A percentile compares a stretch with the other conserved stretches of the same genome.
phyloP scores from a whole-genome alignment of 2,888 invertebrate genomes.

The Caenorhabditis sulstoni region DNA sequence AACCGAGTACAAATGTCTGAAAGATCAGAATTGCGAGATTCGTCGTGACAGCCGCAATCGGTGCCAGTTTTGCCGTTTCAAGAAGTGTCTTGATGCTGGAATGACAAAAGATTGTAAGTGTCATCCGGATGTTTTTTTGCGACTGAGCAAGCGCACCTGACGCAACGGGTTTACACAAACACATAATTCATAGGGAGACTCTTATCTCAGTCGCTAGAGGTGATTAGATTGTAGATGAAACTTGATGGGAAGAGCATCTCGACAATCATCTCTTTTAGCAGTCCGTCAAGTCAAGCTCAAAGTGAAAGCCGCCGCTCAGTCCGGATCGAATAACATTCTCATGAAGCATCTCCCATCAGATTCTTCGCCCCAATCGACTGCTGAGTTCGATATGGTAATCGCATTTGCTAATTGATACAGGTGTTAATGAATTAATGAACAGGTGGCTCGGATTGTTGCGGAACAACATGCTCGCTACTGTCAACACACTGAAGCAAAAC shows the following conservation, averaged over 20 bases:
- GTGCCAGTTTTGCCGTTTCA: slow-evolving; percentile 96
- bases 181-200: slow-evolving; percentile 17
- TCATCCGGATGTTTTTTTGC: background rate
- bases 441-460: too few relatives aligned
- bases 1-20: slow-evolving; percentile 94
- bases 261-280: too few relatives aligned
- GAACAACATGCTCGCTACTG: too few relatives aligned
- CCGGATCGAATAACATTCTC: slow-evolving; percentile 18
- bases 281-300: slow-evolving; percentile 34
- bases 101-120: slow-evolving; percentile 95
- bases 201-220: background rate
- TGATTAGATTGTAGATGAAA: background rate
- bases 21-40: slow-evolving; percentile 94
- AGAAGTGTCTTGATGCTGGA: slow-evolving; percentile 95
- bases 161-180: slow-evolving; percentile 19
- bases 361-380: too few relatives aligned
- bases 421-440: too few relatives aligned
- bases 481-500: background rate
- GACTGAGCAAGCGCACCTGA: slow-evolving; percentile 23
- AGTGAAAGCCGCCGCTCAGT: background rate
- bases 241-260: too few relatives aligned
- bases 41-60: slow-evolving; percentile 94
- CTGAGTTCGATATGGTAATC: too few relatives aligned
- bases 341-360: too few relatives aligned
- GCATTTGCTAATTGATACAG: too few relatives aligned